Evolutionary conservation across 2,797 vertebrate genomes (phyloP).

Genomic region (Poeciliopsis gracilis): DNA sequence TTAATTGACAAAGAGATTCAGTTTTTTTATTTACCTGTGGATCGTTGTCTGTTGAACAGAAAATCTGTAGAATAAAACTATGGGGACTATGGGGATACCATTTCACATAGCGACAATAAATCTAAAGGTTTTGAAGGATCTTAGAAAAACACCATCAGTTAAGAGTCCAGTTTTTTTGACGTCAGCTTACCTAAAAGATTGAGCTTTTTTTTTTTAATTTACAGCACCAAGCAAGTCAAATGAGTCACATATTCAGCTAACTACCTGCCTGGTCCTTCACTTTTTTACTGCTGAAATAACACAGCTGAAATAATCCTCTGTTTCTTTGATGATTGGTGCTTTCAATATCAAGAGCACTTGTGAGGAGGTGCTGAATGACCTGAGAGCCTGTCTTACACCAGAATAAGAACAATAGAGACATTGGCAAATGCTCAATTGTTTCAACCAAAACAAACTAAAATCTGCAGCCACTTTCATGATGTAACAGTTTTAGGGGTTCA

Average conservation of each 20-base stretch:
- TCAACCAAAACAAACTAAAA: conserved; percentile 26
- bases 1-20: background rate
- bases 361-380: background rate
- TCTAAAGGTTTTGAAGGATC: background rate
- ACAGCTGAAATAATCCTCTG: conserved; percentile 16
- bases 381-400: conserved; percentile 29
- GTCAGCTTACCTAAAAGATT: background rate
- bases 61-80: background rate
- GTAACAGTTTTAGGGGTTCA: conserved; percentile 23
- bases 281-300: conserved; percentile 10
- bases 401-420: conserved; percentile 35
- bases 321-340: conserved; percentile 41
- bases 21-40: background rate
- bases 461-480: conserved; percentile 35
- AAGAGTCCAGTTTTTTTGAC: background rate
- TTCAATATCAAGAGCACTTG: conserved; percentile 34
- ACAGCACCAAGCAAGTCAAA: background rate
- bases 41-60: background rate
- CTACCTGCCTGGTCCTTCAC: background rate
- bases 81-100: background rate
- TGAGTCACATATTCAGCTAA: conserved; percentile 4
- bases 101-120: background rate
- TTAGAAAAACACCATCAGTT: background rate
- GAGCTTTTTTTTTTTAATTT: background rate
- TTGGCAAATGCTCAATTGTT: conserved; percentile 38